These are phyloP conservation scores for Scrobipalpa costella DNA, from an alignment of 2,888 invertebrate species.

Conservation along the genomic window DNA sequence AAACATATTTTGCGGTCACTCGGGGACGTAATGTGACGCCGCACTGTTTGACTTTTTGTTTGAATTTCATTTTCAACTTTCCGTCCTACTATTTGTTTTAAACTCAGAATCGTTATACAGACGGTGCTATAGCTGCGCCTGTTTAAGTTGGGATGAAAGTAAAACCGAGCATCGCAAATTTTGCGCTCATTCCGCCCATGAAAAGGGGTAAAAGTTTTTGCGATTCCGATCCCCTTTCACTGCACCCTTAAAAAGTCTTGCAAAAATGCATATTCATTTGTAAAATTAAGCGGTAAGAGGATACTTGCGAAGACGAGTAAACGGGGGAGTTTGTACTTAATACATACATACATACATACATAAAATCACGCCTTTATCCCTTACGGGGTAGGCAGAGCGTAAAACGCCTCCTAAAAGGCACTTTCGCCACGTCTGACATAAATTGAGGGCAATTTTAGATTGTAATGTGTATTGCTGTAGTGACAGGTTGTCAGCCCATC, in stretches of 20 bases:
- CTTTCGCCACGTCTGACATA: too few species aligned
- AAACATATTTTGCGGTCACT: slow-evolving; percentile 52
- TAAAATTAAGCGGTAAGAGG: slow-evolving; percentile 15
- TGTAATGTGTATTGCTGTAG: too few species aligned
- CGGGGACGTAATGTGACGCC: slow-evolving; percentile 38
- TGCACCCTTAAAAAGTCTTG: slow-evolving; percentile 18
- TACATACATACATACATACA: too few species aligned
- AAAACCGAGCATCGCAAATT: slow-evolving; percentile 23
- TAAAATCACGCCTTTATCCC: too few species aligned
- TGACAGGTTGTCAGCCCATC: too few species aligned
- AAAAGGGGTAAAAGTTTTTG: slow-evolving; percentile 26
- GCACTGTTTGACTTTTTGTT: slow-evolving; percentile 44
- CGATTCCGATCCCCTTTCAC: slow-evolving; percentile 23
- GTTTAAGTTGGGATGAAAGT: slow-evolving; percentile 14
- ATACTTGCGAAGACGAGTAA: slow-evolving; percentile 16
- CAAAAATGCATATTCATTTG: slow-evolving; percentile 25
- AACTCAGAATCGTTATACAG: slow-evolving; percentile 12
- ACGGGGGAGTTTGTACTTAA: neutral
- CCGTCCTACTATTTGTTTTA: slow-evolving; percentile 11
- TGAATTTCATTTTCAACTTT: slow-evolving; percentile 34
- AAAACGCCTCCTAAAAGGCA: too few species aligned
- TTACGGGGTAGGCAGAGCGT: too few species aligned
- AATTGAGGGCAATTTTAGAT: too few species aligned
- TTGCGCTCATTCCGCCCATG: slow-evolving; percentile 17
- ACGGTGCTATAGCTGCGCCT: neutral